Evolutionary conservation across 2,888 invertebrate genomes (phyloP), one percentile per base, ranked within the genome.

Genomic region (Cheilosia vernalis): DNA sequence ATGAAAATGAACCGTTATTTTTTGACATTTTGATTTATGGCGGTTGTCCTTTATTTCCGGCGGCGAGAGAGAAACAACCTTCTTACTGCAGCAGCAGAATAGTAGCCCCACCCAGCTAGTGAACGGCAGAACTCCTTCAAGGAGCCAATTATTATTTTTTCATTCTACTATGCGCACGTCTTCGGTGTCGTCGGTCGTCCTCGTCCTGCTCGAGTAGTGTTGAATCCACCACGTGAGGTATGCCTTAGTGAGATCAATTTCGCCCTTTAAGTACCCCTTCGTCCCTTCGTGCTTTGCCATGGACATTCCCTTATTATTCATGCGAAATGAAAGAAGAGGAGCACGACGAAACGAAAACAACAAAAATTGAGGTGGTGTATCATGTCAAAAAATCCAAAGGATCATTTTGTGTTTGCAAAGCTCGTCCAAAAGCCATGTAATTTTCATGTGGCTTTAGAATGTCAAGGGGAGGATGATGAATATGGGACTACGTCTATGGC

Each of bases 11-110:
- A 85, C 70, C 77, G 85, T 85, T 85, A 77, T 85, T 85, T 84
- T 80, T 72, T 85, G 85, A 81, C 85, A 85, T 85, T 85, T 81
- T 85, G 85, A 85, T 85, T 85, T 85, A 85, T 85, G 55, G 81
- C 51, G 66, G 76, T 60, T 76, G 85, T 85, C 85, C 76, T 70
- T 66, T 80, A 70, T 76, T 76, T 80, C 60, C 76, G 79, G 47
- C 60, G 63, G 49, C 40, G 40, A 51, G 40, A 44, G 47, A 30
- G 42, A 47, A 58, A n/a, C 51, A 66, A 53, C 27, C 42, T 56
- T 66, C 53, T 21, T 60, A 53, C 69, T 67, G 53, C 73, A 69
- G 40, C 60, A 79, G 74, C n/a, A n/a, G 21, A 30, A 9, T 30
- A 30, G 30, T 30, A 53, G 66, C 64, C 49, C 24, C 21, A 49